Evolutionary conservation across 92 coral and sea anemone genomes (phyloP).

Genomic region (Porites evermanni): DNA sequence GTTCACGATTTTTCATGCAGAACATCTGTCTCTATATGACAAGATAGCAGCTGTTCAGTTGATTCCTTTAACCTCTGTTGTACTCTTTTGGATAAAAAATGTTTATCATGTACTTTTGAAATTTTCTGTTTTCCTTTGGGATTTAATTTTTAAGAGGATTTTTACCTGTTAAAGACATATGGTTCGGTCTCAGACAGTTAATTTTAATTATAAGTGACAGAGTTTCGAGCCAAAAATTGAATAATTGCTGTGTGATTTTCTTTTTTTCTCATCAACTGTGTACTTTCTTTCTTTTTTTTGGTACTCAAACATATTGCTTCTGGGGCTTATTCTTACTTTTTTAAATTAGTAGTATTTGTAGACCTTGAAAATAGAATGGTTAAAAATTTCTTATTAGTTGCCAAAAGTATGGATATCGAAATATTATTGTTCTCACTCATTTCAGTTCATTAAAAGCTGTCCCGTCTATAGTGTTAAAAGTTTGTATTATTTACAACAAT

Average conservation of each 20-base stretch:
- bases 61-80: background rate
- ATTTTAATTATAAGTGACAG: background rate
- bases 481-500: background rate
- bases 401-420: background rate
- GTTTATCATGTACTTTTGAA: background rate
- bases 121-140: background rate
- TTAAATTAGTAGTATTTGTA: no score
- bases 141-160: background rate
- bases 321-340: no score
- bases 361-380: background rate
- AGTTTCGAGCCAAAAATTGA: background rate
- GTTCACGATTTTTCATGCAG: slow-evolving; percentile 23
- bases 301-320: no score
- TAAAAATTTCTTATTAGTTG: background rate
- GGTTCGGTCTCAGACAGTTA: background rate
- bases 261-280: background rate
- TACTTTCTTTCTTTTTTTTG: no score
- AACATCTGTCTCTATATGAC: slow-evolving; percentile 2
- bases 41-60: background rate
- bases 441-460: background rate
- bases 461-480: background rate
- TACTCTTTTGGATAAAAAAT: background rate
- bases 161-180: background rate
- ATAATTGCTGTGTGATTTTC: background rate
- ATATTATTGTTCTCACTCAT: background rate